These are phyloP conservation scores for Gallinago solitaria DNA, from an alignment of 2,797 vertebrate species.

Conservation along the genomic window DNA sequence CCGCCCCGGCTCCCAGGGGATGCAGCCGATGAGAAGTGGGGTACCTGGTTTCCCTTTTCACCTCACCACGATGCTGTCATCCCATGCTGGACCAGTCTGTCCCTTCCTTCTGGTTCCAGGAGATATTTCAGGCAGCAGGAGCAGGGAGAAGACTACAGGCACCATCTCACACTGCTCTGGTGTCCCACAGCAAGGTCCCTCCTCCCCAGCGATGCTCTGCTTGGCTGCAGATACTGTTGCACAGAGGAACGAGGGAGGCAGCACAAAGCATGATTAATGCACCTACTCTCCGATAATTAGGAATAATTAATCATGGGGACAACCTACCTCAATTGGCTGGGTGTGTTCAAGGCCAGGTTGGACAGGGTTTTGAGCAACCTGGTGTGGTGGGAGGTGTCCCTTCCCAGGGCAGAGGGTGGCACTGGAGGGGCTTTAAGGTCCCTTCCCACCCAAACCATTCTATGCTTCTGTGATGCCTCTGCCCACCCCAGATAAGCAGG, in stretches of 20 bases:
- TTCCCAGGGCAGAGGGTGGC: not conserved
- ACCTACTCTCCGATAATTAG: not conserved
- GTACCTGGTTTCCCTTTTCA: not conserved
- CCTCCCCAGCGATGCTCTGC: accelerated
- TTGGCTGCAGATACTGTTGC: not conserved
- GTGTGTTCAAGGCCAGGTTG: not conserved
- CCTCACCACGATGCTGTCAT: accelerated
- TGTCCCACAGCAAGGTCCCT: accelerated
- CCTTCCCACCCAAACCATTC: not conserved
- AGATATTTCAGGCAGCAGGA: not conserved
- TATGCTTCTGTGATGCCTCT: not conserved
- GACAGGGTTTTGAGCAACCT: not conserved
- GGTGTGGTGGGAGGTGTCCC: not conserved
- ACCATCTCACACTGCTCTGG: accelerated
- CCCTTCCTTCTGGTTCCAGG: not conserved
- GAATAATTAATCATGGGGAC: not conserved
- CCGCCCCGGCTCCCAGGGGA: not conserved
- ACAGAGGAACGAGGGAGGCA: not conserved
- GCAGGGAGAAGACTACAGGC: not conserved
- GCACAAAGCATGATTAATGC: not conserved
- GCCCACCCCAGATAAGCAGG: not conserved
- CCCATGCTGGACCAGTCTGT: not conserved
- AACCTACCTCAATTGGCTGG: not conserved
- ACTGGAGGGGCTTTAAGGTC: not conserved
- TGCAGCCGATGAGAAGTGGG: not conserved